Percentiles rank a stretch among this genome's conserved stretches.
Conservation (phyloP, 2,797 vertebrate genomes). For the Masticophis lateralis region DNA sequence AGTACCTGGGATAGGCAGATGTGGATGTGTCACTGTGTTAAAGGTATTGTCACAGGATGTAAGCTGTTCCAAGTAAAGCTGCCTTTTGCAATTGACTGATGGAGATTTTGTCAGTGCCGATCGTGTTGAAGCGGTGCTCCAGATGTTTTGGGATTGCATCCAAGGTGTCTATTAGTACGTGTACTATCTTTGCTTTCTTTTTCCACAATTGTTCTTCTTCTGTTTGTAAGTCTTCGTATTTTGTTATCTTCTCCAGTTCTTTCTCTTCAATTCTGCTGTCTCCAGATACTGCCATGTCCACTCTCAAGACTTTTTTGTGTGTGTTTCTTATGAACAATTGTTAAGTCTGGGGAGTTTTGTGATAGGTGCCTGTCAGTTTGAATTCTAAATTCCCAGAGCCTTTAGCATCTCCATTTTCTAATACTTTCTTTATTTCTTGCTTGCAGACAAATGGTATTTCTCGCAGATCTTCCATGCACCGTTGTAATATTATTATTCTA, state of each 20-base stretch:
- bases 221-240: not conserved
- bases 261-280: not conserved
- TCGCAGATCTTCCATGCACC: not conserved
- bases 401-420: not conserved
- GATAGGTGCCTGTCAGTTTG: not conserved
- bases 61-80: not conserved
- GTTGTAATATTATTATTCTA: not conserved
- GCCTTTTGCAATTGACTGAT: not conserved
- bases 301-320: not conserved
- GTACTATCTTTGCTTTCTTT: not conserved
- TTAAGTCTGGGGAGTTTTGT: not conserved
- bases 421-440: not conserved
- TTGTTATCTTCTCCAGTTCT: not conserved
- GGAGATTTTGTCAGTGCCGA: not conserved
- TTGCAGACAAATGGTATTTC: not conserved
- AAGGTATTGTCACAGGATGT: not conserved
- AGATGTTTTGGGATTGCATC: no score
- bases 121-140: not conserved
- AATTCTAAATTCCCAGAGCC: no score
- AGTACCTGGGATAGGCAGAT: no score
- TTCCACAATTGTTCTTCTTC: not conserved
- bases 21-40: not conserved
- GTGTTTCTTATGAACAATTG: not conserved
- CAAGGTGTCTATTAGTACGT: not conserved
- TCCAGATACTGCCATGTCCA: not conserved